These are phyloP conservation scores for Probaryconus sp. DNA, from an alignment of 1,140 invertebrate genomes.

Conservation along the genomic window DNA sequence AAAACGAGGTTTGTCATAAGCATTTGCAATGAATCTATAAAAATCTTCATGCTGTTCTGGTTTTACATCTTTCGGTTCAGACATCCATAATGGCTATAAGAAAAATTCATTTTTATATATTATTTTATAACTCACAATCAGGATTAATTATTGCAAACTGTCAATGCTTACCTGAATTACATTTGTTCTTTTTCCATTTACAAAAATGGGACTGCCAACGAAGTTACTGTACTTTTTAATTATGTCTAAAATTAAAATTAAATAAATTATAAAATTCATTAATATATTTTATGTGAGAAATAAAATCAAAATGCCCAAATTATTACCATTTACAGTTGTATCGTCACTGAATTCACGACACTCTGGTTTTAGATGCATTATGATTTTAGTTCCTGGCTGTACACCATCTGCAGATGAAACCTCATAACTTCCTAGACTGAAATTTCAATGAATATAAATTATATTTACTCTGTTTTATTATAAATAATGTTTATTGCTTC, in stretches of 20 bases:
- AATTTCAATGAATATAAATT: constrained; percentile 53
- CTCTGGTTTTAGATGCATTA: constrained; percentile 92
- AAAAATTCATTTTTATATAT: constrained; percentile 63
- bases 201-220: constrained; percentile 93
- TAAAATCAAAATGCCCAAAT: constrained; percentile 6
- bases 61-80: constrained; percentile 92
- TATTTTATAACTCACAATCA: no score
- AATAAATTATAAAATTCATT: no score
- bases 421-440: constrained; percentile 91
- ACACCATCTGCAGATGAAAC: constrained; percentile 91
- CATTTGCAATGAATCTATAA: constrained; percentile 90
- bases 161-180: constrained; percentile 84
- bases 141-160: no score
- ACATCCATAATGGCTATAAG: constrained; percentile 92
- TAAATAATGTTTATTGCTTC: constrained; percentile 4
- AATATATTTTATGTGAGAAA: no score
- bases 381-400: constrained; percentile 94
- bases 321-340: constrained; percentile 85
- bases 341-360: constrained; percentile 94
- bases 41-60: constrained; percentile 94
- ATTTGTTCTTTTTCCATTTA: constrained; percentile 93
- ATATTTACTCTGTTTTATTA: neutral
- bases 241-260: constrained; percentile 80
- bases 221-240: constrained; percentile 99
- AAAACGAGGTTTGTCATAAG: constrained; percentile 91